phyloP scores from a whole-genome alignment of 2,797 vertebrate species.

The Gobio occitaniae region DNA sequence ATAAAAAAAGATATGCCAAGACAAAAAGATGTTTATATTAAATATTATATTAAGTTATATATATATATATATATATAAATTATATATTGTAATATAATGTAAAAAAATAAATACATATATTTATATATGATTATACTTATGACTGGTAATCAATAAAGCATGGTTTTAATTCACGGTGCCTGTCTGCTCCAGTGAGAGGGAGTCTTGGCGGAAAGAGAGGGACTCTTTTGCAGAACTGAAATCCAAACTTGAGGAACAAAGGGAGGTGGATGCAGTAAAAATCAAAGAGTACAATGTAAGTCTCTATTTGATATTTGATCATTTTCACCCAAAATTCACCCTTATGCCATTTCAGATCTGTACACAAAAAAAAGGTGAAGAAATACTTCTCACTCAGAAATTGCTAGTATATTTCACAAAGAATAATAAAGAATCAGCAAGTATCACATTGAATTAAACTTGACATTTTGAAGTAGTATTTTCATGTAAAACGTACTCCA shows the following conservation, averaged over 20 bases:
- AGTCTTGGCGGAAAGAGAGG: constrained; percentile 85
- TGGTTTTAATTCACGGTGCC: background rate
- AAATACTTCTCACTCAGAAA: too few species aligned
- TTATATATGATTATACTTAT: background rate
- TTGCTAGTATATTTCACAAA: too few species aligned
- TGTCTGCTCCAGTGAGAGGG: constrained; percentile 82
- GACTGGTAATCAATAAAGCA: background rate
- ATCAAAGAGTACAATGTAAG: constrained; percentile 90
- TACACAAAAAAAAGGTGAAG: too few species aligned
- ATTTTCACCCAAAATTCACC: background rate
- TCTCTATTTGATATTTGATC: constrained; percentile 28
- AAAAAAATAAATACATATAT: too few species aligned
- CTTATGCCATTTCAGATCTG: background rate
- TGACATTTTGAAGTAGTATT: too few species aligned
- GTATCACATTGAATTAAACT: too few species aligned
- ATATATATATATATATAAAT: background rate
- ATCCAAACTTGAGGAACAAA: constrained; percentile 86
- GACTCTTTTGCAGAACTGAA: constrained; percentile 80
- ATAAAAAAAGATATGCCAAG: constrained; percentile 77
- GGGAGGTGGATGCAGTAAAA: constrained; percentile 83
- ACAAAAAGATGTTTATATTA: background rate
- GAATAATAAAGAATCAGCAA: too few species aligned
- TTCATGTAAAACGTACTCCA: too few species aligned
- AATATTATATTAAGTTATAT: background rate
- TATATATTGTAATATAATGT: too few species aligned